Base-by-base conservation (phyloP, 2,113 vertebrate species). In the Corydoras sp. region DNA sequence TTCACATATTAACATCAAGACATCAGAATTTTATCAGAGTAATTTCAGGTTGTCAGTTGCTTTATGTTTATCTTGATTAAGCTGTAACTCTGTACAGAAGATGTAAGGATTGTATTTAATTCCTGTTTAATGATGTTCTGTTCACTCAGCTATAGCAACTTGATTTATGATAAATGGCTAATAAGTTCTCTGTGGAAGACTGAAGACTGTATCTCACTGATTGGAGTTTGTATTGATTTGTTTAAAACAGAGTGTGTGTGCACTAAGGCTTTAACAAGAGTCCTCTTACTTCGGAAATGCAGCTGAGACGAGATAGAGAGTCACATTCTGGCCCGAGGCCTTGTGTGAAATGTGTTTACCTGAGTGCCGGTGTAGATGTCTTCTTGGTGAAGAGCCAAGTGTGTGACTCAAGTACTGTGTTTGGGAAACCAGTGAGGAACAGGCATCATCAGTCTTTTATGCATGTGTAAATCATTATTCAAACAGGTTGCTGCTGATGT, bases 161-260 rank as follows among this genome's bases (percentile, higher is more conserved):
- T 65, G 43, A 14, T 50, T 30, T 15, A 73, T 66, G 63, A 60
- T 48, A 62, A 11, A 51, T 53, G 48, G 10, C 66, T 66, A 66
- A 69, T 65, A 63, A 60, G 71, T 48, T 65, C 55, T 51, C 24
- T 35, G 65, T 56, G 53, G 51, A 51, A 13, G 15, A 29, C 15
- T 14, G 65, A 53, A 56, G 3, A 59, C 53, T 72, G 53, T 59
- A 59, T 51, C 29, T 11, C 51, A 35, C 48, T 73, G 48, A 71
- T 71, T 72, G 65, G 14, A 13, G 11, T 58, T 10, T 58, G 35
- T 48, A 51, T 50, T 51, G 55, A 11, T 58, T 55, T 11, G 62
- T 73, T 54, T 43, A 29, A 32, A 24, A 24, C 18, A 24, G 18
- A 24, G 18, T 24, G 18, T 43, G 35, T 43, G 35, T 43, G 35